These are phyloP conservation scores for Drosophila dunni DNA, from an alignment of 1,140 invertebrate species.

Conservation along the genomic window DNA sequence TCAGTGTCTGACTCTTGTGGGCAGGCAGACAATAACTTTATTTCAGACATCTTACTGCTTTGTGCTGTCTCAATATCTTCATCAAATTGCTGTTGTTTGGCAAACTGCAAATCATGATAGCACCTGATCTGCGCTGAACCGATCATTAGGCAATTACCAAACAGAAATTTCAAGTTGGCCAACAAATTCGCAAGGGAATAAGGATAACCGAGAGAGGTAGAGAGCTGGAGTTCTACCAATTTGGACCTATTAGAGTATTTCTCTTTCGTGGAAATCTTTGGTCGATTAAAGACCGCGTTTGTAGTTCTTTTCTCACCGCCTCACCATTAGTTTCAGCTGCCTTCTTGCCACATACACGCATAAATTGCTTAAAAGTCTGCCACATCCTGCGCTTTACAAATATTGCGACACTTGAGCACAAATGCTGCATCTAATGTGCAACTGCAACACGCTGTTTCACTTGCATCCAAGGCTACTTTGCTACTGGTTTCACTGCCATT, in stretches of 20 bases:
- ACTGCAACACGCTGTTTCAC: conserved; percentile 7
- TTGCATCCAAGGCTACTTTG: conserved; percentile 3
- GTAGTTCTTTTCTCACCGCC: neutral
- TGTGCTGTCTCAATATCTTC: conserved; percentile 47
- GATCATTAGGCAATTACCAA: conserved; percentile 69
- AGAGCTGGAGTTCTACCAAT: neutral
- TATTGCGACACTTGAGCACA: conserved; percentile 76
- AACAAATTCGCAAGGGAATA: conserved; percentile 6
- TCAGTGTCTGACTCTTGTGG: conserved; percentile 57
- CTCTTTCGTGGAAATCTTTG: neutral
- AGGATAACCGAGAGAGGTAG: neutral
- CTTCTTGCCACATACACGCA: conserved; percentile 24
- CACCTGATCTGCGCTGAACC: conserved; percentile 61
- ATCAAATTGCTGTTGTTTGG: conserved; percentile 45
- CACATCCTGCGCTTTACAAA: conserved; percentile 63
- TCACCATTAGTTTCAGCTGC: conserved; percentile 3
- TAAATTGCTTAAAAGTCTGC: conserved; percentile 57
- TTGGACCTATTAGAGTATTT: neutral
- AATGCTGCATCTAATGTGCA: conserved; percentile 67
- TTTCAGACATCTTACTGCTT: conserved; percentile 51
- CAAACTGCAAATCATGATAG: conserved; percentile 65
- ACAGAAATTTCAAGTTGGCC: conserved; percentile 14
- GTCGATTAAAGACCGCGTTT: neutral
- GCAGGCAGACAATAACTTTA: conserved; percentile 52
- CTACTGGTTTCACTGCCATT: neutral